Conservation (phyloP, 2,113 vertebrate species). For the Ursus arctos region DNA sequence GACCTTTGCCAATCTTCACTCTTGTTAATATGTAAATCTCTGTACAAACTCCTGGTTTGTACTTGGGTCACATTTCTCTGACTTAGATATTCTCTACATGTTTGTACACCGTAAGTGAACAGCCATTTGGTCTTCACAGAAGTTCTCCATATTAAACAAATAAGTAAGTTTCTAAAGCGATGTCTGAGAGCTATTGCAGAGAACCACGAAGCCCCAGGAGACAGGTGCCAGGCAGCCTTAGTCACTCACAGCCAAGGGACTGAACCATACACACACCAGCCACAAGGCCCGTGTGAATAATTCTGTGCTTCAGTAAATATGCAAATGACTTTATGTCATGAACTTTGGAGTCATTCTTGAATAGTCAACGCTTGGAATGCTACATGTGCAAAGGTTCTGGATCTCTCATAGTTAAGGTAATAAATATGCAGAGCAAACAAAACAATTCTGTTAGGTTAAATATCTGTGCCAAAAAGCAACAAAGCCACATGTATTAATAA, state of each 20-base stretch:
- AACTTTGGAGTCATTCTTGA: slow-evolving; percentile 57
- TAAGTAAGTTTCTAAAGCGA: not conserved
- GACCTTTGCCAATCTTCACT: not conserved
- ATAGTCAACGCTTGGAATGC: slow-evolving; percentile 7
- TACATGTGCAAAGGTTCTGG: not conserved
- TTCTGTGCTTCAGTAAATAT: slow-evolving; percentile 22
- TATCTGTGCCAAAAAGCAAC: slow-evolving; percentile 18
- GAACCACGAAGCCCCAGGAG: not conserved
- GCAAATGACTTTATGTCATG: not conserved
- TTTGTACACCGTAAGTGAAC: not conserved
- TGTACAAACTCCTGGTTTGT: not conserved
- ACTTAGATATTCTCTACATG: not conserved
- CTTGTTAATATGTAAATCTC: not conserved
- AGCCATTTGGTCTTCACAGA: not conserved
- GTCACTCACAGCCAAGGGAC: not conserved
- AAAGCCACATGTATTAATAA: not conserved
- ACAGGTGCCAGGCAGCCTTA: not conserved
- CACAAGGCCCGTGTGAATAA: not conserved
- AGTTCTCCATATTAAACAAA: not conserved
- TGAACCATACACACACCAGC: not conserved
- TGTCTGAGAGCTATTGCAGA: not conserved
- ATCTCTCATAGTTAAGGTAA: not conserved
- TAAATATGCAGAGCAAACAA: not conserved
- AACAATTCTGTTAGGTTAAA: not conserved
- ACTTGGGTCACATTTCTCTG: not conserved